Evolutionary conservation across 2,113 vertebrate genomes (phyloP).

Genomic region (Psittacula cyanocephala): DNA sequence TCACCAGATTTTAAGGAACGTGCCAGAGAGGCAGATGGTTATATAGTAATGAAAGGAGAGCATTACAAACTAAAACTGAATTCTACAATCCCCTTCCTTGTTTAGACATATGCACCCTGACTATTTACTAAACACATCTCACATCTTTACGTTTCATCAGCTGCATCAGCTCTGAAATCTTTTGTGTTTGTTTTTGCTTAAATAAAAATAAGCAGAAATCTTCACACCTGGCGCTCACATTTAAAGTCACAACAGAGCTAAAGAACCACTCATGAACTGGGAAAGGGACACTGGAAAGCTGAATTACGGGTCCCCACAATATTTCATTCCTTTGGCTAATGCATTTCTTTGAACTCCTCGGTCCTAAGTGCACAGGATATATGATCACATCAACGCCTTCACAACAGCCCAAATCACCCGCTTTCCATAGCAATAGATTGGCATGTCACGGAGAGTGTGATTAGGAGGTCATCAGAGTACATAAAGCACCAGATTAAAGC

Average conservation of each 20-base stretch:
- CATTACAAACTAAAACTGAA: conserved; percentile 37
- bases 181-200: conserved; percentile 53
- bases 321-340: conserved; percentile 29
- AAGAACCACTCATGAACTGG: not conserved
- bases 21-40: conserved; percentile 51
- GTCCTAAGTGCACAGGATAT: conserved; percentile 28
- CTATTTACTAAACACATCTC: conserved; percentile 58
- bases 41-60: conserved; percentile 45
- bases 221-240: conserved; percentile 50
- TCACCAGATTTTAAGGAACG: conserved; percentile 8
- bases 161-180: conserved; percentile 45
- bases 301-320: conserved; percentile 27
- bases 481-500: conserved; percentile 41
- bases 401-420: conserved; percentile 16
- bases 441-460: conserved; percentile 14
- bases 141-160: conserved; percentile 64
- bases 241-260: conserved; percentile 41
- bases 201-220: conserved; percentile 47
- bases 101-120: conserved; percentile 58
- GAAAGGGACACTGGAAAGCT: not conserved
- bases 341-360: conserved; percentile 48
- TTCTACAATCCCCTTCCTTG: conserved; percentile 42
- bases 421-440: conserved; percentile 28
- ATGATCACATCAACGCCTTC: not conserved
- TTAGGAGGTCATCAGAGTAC: conserved; percentile 39